phyloP scores from a whole-genome alignment of 2,888 invertebrate genomes.

The Eremobia ochroleuca region DNA sequence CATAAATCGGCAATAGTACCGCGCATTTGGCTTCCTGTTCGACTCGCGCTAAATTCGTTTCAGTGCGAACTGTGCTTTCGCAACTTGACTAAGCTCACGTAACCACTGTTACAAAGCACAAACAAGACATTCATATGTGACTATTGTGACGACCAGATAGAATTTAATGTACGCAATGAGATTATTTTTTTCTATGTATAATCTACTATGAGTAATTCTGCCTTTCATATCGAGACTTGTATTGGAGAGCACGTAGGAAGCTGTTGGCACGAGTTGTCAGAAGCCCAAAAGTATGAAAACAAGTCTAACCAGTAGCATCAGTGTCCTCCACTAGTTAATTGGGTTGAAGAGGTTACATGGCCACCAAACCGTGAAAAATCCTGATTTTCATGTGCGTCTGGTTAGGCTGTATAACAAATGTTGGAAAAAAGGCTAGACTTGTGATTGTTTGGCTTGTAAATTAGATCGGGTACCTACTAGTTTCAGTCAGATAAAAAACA shows the following conservation, averaged over 20 bases:
- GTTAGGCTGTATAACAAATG: constrained; percentile 11
- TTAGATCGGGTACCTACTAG: background rate
- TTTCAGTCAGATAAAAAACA: background rate
- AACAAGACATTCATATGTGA: constrained; percentile 68
- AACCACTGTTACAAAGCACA: constrained; percentile 82
- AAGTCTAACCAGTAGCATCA: constrained; percentile 30
- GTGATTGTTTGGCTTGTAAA: background rate
- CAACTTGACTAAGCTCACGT: constrained; percentile 85
- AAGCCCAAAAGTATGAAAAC: constrained; percentile 20
- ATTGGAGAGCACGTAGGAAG: background rate
- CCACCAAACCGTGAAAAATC: constrained; percentile 41
- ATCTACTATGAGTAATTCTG: background rate
- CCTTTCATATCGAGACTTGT: background rate
- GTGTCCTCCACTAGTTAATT: constrained; percentile 25
- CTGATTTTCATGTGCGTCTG: constrained; percentile 40
- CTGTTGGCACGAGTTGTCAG: background rate
- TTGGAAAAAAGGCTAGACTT: background rate
- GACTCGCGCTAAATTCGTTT: constrained; percentile 84
- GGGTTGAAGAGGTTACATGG: constrained; percentile 47
- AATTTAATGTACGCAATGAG: constrained; percentile 42
- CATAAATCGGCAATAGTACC: constrained; percentile 63
- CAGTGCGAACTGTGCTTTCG: constrained; percentile 83
- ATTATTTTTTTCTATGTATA: constrained; percentile 8
- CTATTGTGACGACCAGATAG: constrained; percentile 54
- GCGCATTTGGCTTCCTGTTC: constrained; percentile 80